Evolutionary conservation across 2,797 vertebrate species (phyloP), one percentile per base, ranked within the genome.

Genomic region (Pteropus rufus): DNA sequence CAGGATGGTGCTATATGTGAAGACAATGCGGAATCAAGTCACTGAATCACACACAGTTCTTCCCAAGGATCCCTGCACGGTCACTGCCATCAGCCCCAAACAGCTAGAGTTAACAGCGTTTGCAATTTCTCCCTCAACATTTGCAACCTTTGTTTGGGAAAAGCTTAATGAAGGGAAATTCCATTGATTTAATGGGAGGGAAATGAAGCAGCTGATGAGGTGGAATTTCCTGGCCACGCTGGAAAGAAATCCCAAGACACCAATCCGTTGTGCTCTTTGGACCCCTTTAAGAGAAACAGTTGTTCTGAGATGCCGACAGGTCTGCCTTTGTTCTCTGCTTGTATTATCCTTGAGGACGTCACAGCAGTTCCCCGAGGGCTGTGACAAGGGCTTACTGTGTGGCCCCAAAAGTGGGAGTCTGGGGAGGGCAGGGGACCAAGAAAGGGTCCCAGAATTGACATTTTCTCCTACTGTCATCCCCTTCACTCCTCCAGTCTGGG

Each of bases 81-180:
- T 19, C 31, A 10, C 19, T 9, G 69, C 52, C 23, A 1, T 26
- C 31, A 16, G 72, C n/a, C 79, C 39, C 0, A 0, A 26, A 29
- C 26, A 19, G 23, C 70, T 1, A 0, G 36, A 15, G 31, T 24
- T 3, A 7, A n/a, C 1, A 2, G 24, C 34, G 7, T 49, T 2
- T 44, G 88, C 2, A 0, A 39, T 39, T 62, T 21, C 85, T 81
- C 39, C 64, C 73, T 54, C 34, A 9, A 11, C 60, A 1, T 58
- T 34, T 36, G 56, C 23, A 2, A 39, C 8, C 69, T 93, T 65
- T 46, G 76, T 85, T 65, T 76, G 88, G 91, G 87, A 36, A 73
- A 60, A 79, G 34, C 70, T 58, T 94, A 39, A 80, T 52, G 93
- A 72, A 91, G 60, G 96, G 89, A 92, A 94, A 97, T 97, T 79